Base-by-base conservation (phyloP, 2,888 invertebrate genomes). In the Clepsis dumicolana region DNA sequence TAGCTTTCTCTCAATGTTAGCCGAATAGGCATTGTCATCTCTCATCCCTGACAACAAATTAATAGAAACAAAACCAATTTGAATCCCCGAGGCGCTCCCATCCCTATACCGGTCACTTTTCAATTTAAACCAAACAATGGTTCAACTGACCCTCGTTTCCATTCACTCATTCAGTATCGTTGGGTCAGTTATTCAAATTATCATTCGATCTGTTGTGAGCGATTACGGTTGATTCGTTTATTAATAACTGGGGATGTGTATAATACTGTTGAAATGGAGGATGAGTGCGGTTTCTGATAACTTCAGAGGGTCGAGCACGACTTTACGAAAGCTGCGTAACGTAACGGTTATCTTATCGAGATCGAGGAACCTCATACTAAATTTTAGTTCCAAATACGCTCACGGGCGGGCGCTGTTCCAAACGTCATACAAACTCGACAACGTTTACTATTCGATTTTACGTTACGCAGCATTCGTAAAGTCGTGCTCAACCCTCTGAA, bases 41-140 rank as follows among this genome's bases (percentile, higher is more conserved):
- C 12, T 2, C 5, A 35, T 14, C 38, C n/a, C 38, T n/a, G 18
- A 16, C 41, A 16, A 44, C 18, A 18, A 18, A 44, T 44, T 44
- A 38, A 59, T 27, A 25, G 2, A 57, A 57, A 21, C 27, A 21
- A 41, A 16, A 32, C 10, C n/a, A 50, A 44, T 44, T 18, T 12
- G 8, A 38, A 65, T 63, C 63, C 38, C 44, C 32, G 38, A 12
- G 38, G n/a, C 27, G 56, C 14, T 66, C 80, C 71, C 91, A 84
- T 77, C 91, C 86, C 92, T 92, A 87, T 65, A 29, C 72, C 65
- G 85, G 85, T 81, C 89, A 87, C 83, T 89, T 91, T 89, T 91
- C 93, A 93, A 93, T 93, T 93, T 91, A 90, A 91, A 90, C 84
- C 79, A 83, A 81, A 92, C 92, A 92, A 92, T 87, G 78, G 73